Percentiles rank a stretch among this genome's conserved stretches.
phyloP scores from a whole-genome alignment of 1,140 invertebrate genomes.

The Lordiphosa mommai region DNA sequence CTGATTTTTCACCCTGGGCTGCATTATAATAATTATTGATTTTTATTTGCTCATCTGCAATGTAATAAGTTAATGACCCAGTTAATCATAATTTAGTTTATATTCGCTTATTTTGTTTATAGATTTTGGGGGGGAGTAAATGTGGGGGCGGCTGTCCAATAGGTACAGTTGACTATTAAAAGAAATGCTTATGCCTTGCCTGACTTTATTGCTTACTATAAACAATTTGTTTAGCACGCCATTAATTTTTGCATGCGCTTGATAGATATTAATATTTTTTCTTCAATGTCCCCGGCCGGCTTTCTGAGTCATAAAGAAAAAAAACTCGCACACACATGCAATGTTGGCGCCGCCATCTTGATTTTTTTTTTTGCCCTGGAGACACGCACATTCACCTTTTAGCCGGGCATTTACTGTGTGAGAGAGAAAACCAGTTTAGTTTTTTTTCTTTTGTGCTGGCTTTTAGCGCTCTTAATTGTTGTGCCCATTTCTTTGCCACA shows the following conservation, averaged over 20 bases:
- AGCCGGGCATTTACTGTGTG: background rate
- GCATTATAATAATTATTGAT: background rate
- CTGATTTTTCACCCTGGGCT: background rate
- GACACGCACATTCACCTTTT: constrained; percentile 20
- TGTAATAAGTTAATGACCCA: background rate
- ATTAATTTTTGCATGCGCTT: background rate
- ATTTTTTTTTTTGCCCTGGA: constrained; percentile 21
- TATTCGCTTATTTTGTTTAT: background rate
- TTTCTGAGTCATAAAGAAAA: constrained; percentile 41
- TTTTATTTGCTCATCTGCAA: background rate
- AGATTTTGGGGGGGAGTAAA: too few species aligned
- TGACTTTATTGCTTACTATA: background rate
- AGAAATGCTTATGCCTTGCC: background rate
- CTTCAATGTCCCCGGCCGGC: constrained; percentile 36
- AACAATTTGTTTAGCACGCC: background rate
- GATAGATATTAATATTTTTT: constrained; percentile 9
- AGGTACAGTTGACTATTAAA: background rate
- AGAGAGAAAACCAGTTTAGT: constrained; percentile 37
- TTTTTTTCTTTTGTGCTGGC: constrained; percentile 17
- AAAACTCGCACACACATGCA: constrained; percentile 8
- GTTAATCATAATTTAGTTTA: background rate
- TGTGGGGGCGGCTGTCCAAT: background rate
- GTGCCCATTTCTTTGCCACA: constrained; percentile 22
- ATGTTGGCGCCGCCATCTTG: constrained; percentile 60
- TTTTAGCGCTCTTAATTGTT: constrained; percentile 16